Base-by-base conservation (phyloP, 1,140 invertebrate genomes). In the Plectus sambesii region DNA sequence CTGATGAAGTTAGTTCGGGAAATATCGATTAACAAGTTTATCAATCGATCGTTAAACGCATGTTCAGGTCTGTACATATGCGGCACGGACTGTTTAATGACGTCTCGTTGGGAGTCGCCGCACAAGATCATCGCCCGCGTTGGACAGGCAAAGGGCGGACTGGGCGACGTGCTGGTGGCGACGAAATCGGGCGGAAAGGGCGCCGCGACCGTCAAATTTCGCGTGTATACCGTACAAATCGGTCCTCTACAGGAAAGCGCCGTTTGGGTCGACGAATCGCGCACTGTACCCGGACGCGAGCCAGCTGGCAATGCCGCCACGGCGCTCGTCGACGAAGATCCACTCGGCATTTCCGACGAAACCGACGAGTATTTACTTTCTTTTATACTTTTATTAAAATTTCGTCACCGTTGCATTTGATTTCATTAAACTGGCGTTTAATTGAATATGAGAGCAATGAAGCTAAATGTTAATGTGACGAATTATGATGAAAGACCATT, bases 41-140 rank as follows among this genome's bases (percentile, higher is more conserved):
- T 39, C n/a, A 19, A 9, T 47, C 22, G 29, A 12, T 47, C 15
- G 9, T 49, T 30, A n/a, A 6, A 12, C 56, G 29, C 17, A 23
- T 37, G 70, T 69, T 22, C 51, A 88, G 88, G 86, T 53, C 69
- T 98, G 0, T 82, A 81, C 58, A 97, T 99, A 60, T 96, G 92
- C 75, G 88, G 85, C 0, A 84, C 84, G 59, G 89, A 99, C 62
- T 96, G 90, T 68, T 68, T 90, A 2, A 72, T 96, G 38, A 87
- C 88, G 33, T 87, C 87, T 0, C 90, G 97, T 78, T 99, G 93
- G 93, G 89, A 92, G 67, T 90, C 87, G 1, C 77, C 82, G 15
- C 97, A 89, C 61, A 98, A 98, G 77, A 93, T 99, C 53, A 81
- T 94, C 35, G 89, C 89, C 0, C 78, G 90, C 51, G 89, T 89